Conservation (phyloP, 2,113 vertebrate species). For the Panthera uncia region DNA sequence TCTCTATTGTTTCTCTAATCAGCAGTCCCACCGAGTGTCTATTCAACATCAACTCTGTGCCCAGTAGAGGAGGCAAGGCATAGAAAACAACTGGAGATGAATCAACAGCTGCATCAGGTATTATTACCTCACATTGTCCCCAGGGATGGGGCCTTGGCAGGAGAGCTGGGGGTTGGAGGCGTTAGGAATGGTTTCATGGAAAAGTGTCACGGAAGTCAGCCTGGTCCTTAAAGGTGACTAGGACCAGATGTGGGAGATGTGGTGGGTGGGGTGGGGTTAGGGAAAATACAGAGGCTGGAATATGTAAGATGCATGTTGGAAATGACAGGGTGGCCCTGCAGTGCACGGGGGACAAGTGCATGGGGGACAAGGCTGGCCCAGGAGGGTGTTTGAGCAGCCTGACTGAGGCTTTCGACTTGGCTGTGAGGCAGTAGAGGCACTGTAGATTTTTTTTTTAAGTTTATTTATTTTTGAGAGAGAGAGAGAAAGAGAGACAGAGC, state of each 20-base stretch:
- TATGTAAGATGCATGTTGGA: rapidly evolving
- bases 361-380: rapidly evolving
- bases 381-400: neutral
- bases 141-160: neutral
- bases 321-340: neutral
- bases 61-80: neutral
- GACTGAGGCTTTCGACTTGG: neutral
- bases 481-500: too few relatives aligned
- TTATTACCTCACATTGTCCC: neutral
- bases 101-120: neutral
- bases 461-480: too few relatives aligned
- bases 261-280: neutral
- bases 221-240: neutral
- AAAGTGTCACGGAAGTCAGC: neutral
- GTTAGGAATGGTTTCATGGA: neutral
- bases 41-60: neutral
- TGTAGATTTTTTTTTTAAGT: neutral
- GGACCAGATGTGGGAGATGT: neutral
- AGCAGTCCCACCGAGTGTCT: neutral
- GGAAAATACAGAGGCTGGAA: neutral
- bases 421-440: neutral
- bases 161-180: neutral
- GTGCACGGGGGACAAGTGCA: rapidly evolving
- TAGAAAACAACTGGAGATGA: neutral
- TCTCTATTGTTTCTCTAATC: neutral